These are phyloP conservation scores for Drosophila quinaria DNA, from an alignment of 2,888 invertebrate genomes.

Conservation along the genomic window DNA sequence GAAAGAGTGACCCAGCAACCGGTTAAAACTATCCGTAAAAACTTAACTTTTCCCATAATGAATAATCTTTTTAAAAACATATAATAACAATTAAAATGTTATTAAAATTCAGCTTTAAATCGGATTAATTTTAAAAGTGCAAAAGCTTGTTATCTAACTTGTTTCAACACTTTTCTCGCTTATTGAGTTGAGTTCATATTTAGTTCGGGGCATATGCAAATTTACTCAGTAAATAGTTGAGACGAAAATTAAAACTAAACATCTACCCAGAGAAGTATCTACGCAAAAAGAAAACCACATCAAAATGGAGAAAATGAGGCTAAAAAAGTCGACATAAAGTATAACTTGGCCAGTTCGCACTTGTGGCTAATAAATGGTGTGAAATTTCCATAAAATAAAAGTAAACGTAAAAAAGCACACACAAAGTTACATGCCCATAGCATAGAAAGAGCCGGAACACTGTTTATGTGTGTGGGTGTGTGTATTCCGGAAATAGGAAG, in stretches of 20 bases:
- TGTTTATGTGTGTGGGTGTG: constrained; percentile 28
- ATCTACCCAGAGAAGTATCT: constrained; percentile 16
- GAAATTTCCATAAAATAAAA: constrained; percentile 81
- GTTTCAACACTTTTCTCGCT: background rate
- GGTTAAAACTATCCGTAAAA: constrained; percentile 5
- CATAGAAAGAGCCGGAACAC: constrained; percentile 28
- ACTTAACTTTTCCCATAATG: background rate
- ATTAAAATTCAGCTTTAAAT: background rate
- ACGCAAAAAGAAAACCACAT: background rate
- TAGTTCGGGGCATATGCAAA: constrained; percentile 29
- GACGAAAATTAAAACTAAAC: constrained; percentile 50
- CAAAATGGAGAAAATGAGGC: constrained; percentile 9
- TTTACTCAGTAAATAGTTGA: constrained; percentile 29
- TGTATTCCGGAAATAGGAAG: constrained; percentile 67
- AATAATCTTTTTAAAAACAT: background rate
- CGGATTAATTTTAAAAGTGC: background rate
- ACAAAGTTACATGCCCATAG: constrained; percentile 13
- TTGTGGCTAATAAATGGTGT: constrained; percentile 79
- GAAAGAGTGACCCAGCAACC: constrained; percentile 13
- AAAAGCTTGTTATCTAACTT: background rate
- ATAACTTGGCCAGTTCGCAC: constrained; percentile 67
- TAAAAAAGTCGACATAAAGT: constrained; percentile 37
- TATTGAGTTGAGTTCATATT: constrained; percentile 1
- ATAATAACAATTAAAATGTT: background rate
- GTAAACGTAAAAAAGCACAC: constrained; percentile 67